A percentile compares a stretch with the other conserved stretches of the same genome.
Conservation (phyloP, 92 coral and sea anemone genomes). For the Parazoanthus swiftii region DNA sequence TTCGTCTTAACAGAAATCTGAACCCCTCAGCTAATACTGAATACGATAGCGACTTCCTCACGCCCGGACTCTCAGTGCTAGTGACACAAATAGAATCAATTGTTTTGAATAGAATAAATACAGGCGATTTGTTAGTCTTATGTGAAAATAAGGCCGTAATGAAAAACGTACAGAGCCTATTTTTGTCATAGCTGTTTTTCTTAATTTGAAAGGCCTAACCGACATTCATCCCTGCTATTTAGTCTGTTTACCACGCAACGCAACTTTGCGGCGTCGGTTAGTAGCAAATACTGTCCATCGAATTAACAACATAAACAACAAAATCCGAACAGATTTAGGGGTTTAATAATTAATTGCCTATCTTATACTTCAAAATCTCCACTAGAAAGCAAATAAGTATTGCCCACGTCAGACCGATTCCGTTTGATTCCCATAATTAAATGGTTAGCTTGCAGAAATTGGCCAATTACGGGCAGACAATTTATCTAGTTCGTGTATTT, state of each 20-base stretch:
- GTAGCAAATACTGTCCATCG: neutral
- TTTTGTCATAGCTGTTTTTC: conserved; percentile 1
- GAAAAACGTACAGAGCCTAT: neutral
- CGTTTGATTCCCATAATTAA: conserved; percentile 5
- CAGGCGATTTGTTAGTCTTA: neutral
- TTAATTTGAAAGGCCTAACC: neutral
- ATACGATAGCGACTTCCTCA: neutral
- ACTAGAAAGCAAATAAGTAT: conserved; percentile 7
- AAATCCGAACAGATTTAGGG: conserved; percentile 7
- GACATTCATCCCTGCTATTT: neutral
- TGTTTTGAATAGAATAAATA: conserved; percentile 5
- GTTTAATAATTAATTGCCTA: conserved; percentile 32
- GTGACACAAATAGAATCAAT: neutral
- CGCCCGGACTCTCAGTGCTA: neutral
- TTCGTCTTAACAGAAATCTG: neutral
- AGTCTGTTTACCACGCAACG: conserved; percentile 2
- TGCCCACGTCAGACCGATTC: neutral
- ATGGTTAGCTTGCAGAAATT: neutral
- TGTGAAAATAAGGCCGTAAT: neutral
- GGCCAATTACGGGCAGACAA: neutral
- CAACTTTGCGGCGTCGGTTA: neutral
- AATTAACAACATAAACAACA: conserved; percentile 28
- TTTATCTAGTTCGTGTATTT: neutral
- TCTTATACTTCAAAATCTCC: neutral
- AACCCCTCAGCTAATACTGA: neutral